Evolutionary conservation across 1,140 invertebrate species (phyloP).

Genomic region (Yoshiicerus persimilis): DNA sequence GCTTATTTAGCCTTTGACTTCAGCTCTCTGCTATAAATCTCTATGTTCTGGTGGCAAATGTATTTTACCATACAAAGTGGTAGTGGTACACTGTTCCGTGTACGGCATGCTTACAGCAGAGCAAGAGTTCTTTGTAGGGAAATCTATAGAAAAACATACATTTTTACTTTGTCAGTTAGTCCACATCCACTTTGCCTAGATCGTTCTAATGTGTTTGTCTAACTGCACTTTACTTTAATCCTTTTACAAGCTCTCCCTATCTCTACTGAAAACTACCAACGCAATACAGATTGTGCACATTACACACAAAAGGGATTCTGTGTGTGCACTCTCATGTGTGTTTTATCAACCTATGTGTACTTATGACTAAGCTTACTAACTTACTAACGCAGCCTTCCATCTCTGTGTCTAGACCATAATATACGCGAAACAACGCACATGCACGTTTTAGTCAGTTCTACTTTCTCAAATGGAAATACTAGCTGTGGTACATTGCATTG

Average conservation of each 20-base stretch:
- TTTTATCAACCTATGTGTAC: too few relatives aligned
- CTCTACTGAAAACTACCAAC: background rate
- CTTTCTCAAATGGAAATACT: too few relatives aligned
- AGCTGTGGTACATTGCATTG: too few relatives aligned
- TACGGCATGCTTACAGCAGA: too few relatives aligned
- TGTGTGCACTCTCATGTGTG: too few relatives aligned
- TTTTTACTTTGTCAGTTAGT: slow-evolving; percentile 3
- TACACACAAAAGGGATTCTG: background rate
- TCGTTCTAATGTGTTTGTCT: slow-evolving; percentile 14
- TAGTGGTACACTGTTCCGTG: background rate
- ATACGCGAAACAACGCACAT: too few relatives aligned
- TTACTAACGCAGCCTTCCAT: too few relatives aligned
- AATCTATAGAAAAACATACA: background rate
- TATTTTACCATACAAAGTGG: background rate
- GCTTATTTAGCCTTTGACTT: background rate
- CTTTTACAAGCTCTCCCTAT: slow-evolving; percentile 1
- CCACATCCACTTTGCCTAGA: background rate
- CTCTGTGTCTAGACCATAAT: too few relatives aligned
- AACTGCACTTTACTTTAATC: slow-evolving; percentile 17
- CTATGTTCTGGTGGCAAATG: background rate
- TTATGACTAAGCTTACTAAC: too few relatives aligned
- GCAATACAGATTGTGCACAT: background rate
- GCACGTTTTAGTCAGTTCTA: too few relatives aligned
- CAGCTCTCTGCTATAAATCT: background rate
- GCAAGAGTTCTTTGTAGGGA: background rate